Base-by-base conservation (phyloP, 1,140 invertebrate genomes). In the Halyomorpha halys region DNA sequence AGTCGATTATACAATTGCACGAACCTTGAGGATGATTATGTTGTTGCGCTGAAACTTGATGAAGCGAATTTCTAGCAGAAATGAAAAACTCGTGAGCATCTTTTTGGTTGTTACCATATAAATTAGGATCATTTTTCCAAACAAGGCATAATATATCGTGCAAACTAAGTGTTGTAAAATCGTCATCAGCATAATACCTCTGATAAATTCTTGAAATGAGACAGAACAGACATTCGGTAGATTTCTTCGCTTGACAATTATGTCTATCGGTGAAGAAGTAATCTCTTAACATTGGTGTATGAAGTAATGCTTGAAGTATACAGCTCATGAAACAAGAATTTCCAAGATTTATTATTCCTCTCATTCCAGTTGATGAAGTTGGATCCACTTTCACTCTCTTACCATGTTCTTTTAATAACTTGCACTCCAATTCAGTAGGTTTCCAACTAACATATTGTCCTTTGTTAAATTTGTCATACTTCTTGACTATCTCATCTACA, bases 51-150 rank as follows among this genome's bases (percentile, higher is more conserved):
- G 82, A 86, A 71, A 91, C 91, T 73, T 86, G 80, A 76, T 98
- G 95, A 25, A 99, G 75, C 8, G 97, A 86, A 74, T 97, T 89
- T 23, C 98, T 78, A 2, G 91, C 91, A 18, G 94, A 92, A 60
- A 98, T 97, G 71, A 98, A 96, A 77, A 98, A 98, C 79, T 99
- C 96, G 73, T 99, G 97, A 62, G 96, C 95, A 77, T 99, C 97
- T 76, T 98, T 95, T 74, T 98, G 95, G 73, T 97, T 91, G 75
- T 97, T 95, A 44, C 94, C 93, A 34, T 94, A 93, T 67, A 99
- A 81, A 75, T 98, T 92, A 64, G 87, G 83, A 30, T 93, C 94
- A 76, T 97, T 92, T 4, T 90, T 96, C 95, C 96, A 98, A 68
- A 97, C 94, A 70, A 98, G 79, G 77, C 96, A 89, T 59, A 98